Evolutionary conservation across 2,797 vertebrate genomes (phyloP), one percentile per base, ranked within the genome.

Genomic region (Myotis daubentonii): DNA sequence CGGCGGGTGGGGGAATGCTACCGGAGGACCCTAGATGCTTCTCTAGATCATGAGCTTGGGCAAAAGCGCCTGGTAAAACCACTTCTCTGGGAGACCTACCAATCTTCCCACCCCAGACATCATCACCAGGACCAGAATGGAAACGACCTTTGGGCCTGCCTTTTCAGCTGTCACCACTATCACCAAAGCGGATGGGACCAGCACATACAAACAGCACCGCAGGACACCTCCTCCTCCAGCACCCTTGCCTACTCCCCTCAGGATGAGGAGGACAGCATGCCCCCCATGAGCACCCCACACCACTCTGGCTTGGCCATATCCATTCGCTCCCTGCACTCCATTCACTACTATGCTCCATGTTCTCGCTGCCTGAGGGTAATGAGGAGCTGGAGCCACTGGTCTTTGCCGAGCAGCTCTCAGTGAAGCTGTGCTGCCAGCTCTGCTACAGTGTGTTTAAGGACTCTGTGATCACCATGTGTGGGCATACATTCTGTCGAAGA

Each of bases 401-500:
- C 94, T 99, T 99, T 98, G 99, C 99, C 0, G 99, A 99, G 95
- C 99, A 99, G 97, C 99, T 99, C 0, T 99, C 99, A 0, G 99
- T 99, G 66, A 99, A 99, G 97, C 98, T 99, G 80, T 99, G 99
- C 97, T 99, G 99, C 97, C 99, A 99, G 97, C 98, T 99, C 83
- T 99, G 99, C 98, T 99, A 99, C 94, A 99, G 98, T 0, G 99
- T 99, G 71, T 99, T 99, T 97, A 99, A 99, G 98, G 99, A 99
- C 96, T 99, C 99, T 0, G 99, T 99, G 97, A 99, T 99, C 98
- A 99, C 99, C 91, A 99, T 99, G 3, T 99, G 99, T 95, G 99
- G 99, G 99, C 99, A 99, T 98, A 99, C 99, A 0, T 99, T 99
- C 98, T 99, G 99, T 98, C 99, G 99, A 98, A 99, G 99, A 98